Percentiles rank a stretch among this genome's conserved stretches.
phyloP scores from a whole-genome alignment of 37 sponge, comb jelly and placozoan species.

The Cladorhizidae sp. region DNA sequence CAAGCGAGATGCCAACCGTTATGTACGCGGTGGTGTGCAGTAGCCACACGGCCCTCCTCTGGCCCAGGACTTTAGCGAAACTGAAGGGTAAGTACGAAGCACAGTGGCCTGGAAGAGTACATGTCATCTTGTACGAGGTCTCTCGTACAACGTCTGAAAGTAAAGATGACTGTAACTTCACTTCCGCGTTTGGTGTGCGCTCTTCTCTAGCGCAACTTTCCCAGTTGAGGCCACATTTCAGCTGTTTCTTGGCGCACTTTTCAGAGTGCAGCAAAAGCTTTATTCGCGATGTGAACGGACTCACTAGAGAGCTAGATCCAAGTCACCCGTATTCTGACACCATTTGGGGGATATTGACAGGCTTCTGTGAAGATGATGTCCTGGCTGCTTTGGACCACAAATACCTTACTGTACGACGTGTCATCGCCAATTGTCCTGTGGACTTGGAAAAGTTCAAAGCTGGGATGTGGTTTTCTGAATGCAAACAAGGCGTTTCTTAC shows the following conservation, averaged over 20 bases:
- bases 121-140: not conserved
- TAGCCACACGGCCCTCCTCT: not conserved
- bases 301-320: conserved; percentile 62
- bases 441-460: conserved; percentile 52
- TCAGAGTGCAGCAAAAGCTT: conserved; percentile 46
- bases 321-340: conserved; percentile 62
- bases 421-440: conserved; percentile 33
- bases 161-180: not conserved
- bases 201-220: conserved; percentile 19
- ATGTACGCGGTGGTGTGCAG: conserved; percentile 63
- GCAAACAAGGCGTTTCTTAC: conserved; percentile 19
- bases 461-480: conserved; percentile 65
- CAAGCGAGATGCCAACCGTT: too few species aligned
- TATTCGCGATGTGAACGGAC: conserved; percentile 30
- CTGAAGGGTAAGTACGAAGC: conserved; percentile 33
- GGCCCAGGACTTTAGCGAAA: conserved; percentile 22
- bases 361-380: conserved; percentile 46
- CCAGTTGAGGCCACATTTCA: conserved; percentile 36
- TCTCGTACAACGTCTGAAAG: not conserved
- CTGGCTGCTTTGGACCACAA: conserved; percentile 52
- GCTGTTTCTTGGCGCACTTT: conserved; percentile 65
- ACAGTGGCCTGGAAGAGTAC: conserved; percentile 33
- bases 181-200: not conserved
- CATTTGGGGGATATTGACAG: conserved; percentile 76
- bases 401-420: conserved; percentile 38